phyloP scores from a whole-genome alignment of 2,888 invertebrate genomes.

The Girardia tigrina region DNA sequence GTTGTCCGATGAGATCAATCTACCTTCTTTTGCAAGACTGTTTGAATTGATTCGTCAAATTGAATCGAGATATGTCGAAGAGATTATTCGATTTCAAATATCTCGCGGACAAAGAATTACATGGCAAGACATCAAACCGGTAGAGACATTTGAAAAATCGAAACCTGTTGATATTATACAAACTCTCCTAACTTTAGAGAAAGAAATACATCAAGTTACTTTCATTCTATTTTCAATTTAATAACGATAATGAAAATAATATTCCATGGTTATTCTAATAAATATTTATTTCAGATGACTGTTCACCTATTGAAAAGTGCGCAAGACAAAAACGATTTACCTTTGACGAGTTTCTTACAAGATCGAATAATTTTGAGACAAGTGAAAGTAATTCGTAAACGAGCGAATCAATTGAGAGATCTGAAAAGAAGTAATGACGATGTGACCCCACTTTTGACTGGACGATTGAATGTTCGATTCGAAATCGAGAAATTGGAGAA shows the following conservation, averaged over 20 bases:
- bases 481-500: background rate
- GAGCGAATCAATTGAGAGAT: slow-evolving; percentile 13
- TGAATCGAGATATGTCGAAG: background rate
- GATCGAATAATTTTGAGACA: slow-evolving; percentile 14
- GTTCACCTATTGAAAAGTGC: background rate
- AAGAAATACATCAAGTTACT: background rate
- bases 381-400: slow-evolving; percentile 2
- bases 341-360: background rate
- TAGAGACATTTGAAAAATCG: background rate
- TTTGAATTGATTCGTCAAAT: background rate
- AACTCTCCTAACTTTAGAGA: background rate
- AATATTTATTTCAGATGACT: background rate
- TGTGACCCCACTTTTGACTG: background rate
- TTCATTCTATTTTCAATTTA: too few species aligned
- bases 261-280: background rate
- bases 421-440: background rate
- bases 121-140: background rate
- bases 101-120: slow-evolving; percentile 2
- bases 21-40: background rate
- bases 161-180: background rate
- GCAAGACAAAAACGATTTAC: background rate
- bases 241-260: too few species aligned
- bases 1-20: background rate
- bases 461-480: background rate
- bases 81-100: background rate